Evolutionary conservation across 1,140 invertebrate genomes (phyloP).

Genomic region (Stenopsyche tienmushanensis): DNA sequence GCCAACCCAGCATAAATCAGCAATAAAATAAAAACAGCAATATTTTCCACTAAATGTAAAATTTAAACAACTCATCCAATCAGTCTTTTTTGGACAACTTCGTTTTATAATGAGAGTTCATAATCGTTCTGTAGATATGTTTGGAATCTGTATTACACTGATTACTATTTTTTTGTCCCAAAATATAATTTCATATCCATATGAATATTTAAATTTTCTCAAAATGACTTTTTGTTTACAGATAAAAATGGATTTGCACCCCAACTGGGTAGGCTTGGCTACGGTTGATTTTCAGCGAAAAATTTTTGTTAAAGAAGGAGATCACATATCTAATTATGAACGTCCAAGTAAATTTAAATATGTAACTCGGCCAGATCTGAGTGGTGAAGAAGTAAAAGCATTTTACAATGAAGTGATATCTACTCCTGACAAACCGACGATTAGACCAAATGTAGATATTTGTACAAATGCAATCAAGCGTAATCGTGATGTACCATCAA

Average conservation of each 20-base stretch:
- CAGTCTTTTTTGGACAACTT: no score
- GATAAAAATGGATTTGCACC: constrained; percentile 29
- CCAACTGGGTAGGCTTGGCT: constrained; percentile 35
- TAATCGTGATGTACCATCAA: neutral
- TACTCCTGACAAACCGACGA: neutral
- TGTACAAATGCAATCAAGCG: neutral
- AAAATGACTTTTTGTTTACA: constrained; percentile 7
- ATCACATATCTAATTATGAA: neutral
- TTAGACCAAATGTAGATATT: no score
- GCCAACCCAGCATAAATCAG: no score
- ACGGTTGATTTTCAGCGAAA: constrained; percentile 34
- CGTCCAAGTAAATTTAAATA: constrained; percentile 4
- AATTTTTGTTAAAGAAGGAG: constrained; percentile 29
- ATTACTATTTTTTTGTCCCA: no score
- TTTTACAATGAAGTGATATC: constrained; percentile 34
- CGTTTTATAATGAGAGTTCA: no score
- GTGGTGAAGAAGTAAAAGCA: constrained; percentile 29
- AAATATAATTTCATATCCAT: no score
- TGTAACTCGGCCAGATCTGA: neutral
- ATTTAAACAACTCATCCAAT: no score
- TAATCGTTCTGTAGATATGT: no score
- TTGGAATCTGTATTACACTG: no score
- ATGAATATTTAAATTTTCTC: no score
- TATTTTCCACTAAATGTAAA: no score
- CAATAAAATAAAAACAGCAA: no score